Conservation (phyloP, 2,113 vertebrate genomes). For the Galbula dea region DNA sequence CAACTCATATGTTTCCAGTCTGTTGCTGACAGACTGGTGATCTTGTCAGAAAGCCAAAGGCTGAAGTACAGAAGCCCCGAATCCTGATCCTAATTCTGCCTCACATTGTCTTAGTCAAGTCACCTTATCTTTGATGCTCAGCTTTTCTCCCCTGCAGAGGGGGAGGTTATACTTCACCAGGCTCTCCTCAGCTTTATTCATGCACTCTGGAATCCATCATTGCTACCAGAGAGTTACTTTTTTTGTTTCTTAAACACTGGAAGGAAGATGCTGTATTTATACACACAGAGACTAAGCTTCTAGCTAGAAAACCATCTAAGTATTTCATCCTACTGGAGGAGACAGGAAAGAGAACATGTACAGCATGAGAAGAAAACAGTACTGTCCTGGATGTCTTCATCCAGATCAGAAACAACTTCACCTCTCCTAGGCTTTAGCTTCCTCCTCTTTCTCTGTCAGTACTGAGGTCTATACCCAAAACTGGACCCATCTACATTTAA, state of each 20-base stretch:
- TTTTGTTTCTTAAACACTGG: not conserved
- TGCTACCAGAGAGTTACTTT: not conserved
- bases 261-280: not conserved
- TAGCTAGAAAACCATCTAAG: not conserved
- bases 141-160: not conserved
- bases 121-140: not conserved
- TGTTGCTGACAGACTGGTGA: not conserved
- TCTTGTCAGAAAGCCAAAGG: conserved; percentile 25
- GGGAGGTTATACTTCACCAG: not conserved
- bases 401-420: not conserved
- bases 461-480: not conserved
- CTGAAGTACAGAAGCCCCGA: not conserved
- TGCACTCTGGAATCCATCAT: not conserved
- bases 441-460: not conserved
- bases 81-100: not conserved
- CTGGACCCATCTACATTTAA: not conserved
- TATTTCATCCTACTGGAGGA: not conserved
- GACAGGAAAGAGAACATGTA: not conserved
- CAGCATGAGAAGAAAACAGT: not conserved
- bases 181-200: not conserved
- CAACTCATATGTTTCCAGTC: not conserved
- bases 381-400: not conserved
- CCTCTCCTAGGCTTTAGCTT: not conserved
- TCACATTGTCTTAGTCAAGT: not conserved
- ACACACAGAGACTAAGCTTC: not conserved